phyloP scores from a whole-genome alignment of 2,797 vertebrate genomes.

The Neopelma chrysocephalum region DNA sequence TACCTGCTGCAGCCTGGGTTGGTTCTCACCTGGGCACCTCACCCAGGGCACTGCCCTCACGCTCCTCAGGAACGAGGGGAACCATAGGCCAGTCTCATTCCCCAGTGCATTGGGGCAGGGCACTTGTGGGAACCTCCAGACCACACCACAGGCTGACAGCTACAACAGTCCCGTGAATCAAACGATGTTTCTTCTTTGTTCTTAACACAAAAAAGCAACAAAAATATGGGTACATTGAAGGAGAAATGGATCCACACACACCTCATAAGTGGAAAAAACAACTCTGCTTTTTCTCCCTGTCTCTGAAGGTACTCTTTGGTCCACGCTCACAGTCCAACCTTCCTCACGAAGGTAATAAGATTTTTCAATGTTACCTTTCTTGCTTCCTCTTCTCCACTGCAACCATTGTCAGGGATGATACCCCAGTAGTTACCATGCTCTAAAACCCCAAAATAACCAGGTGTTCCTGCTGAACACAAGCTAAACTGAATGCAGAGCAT shows the following conservation, averaged over 20 bases:
- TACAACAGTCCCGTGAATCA: neutral
- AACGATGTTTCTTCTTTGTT: neutral
- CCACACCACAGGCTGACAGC: neutral
- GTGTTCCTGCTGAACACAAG: neutral
- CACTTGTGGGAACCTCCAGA: neutral
- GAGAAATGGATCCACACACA: neutral
- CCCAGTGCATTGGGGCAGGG: fast-evolving
- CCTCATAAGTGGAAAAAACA: neutral
- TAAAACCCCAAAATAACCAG: neutral
- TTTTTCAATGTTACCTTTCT: neutral
- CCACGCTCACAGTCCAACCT: fast-evolving
- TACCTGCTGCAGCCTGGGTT: neutral
- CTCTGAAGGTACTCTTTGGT: neutral
- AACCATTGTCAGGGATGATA: fast-evolving
- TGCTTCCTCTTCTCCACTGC: neutral
- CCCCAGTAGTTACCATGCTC: neutral
- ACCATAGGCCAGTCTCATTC: neutral
- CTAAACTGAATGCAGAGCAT: neutral
- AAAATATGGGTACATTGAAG: neutral
- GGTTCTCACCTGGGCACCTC: neutral
- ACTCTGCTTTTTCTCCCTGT: neutral
- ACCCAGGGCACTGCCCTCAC: fast-evolving
- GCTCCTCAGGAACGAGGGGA: neutral
- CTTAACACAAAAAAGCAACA: neutral
- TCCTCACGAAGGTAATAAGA: neutral